A percentile compares a stretch with the other conserved stretches of the same genome.
Evolutionary conservation across 2,888 invertebrate genomes (phyloP).

Genomic region (Cantharis nigra): DNA sequence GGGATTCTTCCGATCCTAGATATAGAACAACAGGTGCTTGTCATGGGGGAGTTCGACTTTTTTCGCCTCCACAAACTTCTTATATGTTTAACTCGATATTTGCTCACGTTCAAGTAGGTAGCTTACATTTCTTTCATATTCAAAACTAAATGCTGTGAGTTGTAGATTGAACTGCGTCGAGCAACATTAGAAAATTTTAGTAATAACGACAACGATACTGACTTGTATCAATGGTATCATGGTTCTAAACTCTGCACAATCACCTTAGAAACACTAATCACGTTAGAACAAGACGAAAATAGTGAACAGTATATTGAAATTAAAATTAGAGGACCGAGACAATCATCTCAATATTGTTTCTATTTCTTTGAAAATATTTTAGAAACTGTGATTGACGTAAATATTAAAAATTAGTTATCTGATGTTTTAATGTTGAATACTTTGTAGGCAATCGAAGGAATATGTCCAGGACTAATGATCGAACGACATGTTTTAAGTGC

Average conservation of each 20-base stretch:
- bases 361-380: conserved; percentile 72
- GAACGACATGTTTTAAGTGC: conserved; percentile 70
- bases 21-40: conserved; percentile 56
- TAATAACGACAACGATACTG: conserved; percentile 62
- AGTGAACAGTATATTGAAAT: conserved; percentile 63
- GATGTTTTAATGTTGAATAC: not conserved
- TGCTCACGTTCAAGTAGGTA: conserved; percentile 65
- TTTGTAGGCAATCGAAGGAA: conserved; percentile 63
- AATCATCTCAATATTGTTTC: conserved; percentile 63
- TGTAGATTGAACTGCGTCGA: conserved; percentile 48
- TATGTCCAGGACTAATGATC: conserved; percentile 69
- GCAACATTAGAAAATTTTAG: conserved; percentile 45
- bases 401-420: not conserved
- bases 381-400: conserved; percentile 64
- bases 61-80: conserved; percentile 61
- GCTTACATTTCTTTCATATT: not conserved
- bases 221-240: conserved; percentile 73
- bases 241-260: conserved; percentile 73
- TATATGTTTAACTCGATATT: conserved; percentile 70
- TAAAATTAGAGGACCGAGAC: conserved; percentile 67
- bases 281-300: conserved; percentile 60
- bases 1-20: conserved; percentile 64
- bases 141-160: not conserved
- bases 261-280: conserved; percentile 69
- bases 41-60: conserved; percentile 68